These are phyloP conservation scores for Caenorhabditis sp. DNA, from an alignment of 2,888 invertebrate species.

Conservation along the genomic window DNA sequence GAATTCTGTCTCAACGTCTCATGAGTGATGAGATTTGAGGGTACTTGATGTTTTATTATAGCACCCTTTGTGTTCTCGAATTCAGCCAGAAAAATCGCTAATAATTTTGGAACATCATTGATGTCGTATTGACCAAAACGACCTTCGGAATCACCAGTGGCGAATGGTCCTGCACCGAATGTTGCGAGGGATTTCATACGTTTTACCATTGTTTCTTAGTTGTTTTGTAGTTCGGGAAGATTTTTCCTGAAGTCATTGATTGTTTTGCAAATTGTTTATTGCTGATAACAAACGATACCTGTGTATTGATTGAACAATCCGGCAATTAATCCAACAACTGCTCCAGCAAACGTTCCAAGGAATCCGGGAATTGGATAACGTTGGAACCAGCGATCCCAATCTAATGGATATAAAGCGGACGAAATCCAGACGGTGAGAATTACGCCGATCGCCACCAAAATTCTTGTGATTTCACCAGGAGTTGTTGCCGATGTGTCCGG, in stretches of 20 bases:
- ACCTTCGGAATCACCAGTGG: slow-evolving; percentile 35
- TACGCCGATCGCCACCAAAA: slow-evolving; percentile 22
- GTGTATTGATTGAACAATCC: slow-evolving; percentile 5
- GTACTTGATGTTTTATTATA: slow-evolving; percentile 60
- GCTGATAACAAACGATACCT: too few relatives aligned
- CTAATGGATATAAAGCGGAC: slow-evolving; percentile 85
- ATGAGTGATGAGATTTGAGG: not conserved
- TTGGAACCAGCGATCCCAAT: slow-evolving; percentile 91
- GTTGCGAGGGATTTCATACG: slow-evolving; percentile 41
- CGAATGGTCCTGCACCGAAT: slow-evolving; percentile 41
- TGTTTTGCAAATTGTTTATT: not conserved
- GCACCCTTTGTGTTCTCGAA: slow-evolving; percentile 65
- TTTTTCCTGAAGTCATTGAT: not conserved
- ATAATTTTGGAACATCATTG: slow-evolving; percentile 54
- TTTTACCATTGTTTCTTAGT: slow-evolving; percentile 33
- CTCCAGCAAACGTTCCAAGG: slow-evolving; percentile 34
- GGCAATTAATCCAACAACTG: slow-evolving; percentile 26
- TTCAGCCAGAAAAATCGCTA: slow-evolving; percentile 65
- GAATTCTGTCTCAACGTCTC: slow-evolving; percentile 18
- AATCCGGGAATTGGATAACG: slow-evolving; percentile 53
- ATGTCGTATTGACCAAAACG: slow-evolving; percentile 47
- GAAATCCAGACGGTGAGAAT: slow-evolving; percentile 85
- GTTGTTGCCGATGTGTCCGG: not conserved
- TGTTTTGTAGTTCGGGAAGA: slow-evolving; percentile 3
- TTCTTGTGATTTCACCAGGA: not conserved